These are phyloP conservation scores for Drosophila tanythrix DNA, from an alignment of 2,888 invertebrate genomes.

Conservation along the genomic window DNA sequence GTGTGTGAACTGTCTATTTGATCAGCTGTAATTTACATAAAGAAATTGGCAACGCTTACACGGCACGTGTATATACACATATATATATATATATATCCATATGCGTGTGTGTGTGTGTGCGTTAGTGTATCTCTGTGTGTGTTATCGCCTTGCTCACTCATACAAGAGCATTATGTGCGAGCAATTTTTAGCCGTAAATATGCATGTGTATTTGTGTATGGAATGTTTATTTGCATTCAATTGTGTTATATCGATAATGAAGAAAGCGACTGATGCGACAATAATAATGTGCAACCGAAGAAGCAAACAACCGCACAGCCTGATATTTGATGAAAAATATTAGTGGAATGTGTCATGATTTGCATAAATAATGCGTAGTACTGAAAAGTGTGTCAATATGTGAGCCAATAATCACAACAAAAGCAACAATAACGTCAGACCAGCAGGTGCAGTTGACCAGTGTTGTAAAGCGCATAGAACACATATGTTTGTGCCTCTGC, in stretches of 20 bases:
- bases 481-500: constrained; percentile 30
- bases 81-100: constrained; percentile 10
- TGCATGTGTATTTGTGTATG: constrained; percentile 5
- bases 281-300: constrained; percentile 5
- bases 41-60: constrained; percentile 62
- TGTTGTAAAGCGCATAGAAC: constrained; percentile 61
- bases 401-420: constrained; percentile 40
- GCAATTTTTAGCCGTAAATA: constrained; percentile 17
- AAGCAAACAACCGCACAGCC: constrained; percentile 25
- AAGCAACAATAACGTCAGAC: constrained; percentile 28
- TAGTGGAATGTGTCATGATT: constrained; percentile 40
- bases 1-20: constrained; percentile 16
- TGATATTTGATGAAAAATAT: constrained; percentile 44
- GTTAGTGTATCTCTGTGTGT: constrained; percentile 20
- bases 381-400: constrained; percentile 73
- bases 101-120: constrained; percentile 20
- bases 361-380: constrained; percentile 61
- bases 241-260: constrained; percentile 36
- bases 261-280: constrained; percentile 17
- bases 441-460: constrained; percentile 70
- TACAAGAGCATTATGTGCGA: constrained; percentile 7
- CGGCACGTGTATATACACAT: constrained; percentile 62
- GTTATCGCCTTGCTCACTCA: constrained; percentile 48
- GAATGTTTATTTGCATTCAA: constrained; percentile 51
- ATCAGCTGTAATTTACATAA: constrained; percentile 72